These are phyloP conservation scores for Isaurus tuberculatus DNA, from an alignment of 92 coral and sea anemone species.

Conservation along the genomic window DNA sequence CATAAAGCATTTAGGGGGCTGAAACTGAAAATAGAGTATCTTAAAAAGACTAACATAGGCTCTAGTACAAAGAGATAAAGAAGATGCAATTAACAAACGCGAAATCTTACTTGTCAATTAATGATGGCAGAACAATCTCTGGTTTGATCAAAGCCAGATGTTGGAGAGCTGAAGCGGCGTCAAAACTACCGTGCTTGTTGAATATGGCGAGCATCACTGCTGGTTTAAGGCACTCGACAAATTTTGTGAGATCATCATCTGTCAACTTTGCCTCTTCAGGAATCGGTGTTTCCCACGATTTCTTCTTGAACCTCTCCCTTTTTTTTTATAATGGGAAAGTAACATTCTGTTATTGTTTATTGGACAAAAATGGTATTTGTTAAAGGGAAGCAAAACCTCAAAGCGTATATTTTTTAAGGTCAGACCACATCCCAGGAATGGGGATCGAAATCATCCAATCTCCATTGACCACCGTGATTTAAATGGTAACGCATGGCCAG, in stretches of 20 bases:
- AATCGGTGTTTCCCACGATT: slow-evolving; percentile 81
- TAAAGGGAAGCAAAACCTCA: too few species aligned
- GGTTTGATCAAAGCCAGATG: slow-evolving; percentile 94
- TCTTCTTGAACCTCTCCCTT: slow-evolving; percentile 85
- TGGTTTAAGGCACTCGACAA: slow-evolving; percentile 98
- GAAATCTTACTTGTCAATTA: slow-evolving; percentile 89
- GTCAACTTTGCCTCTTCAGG: slow-evolving; percentile 81
- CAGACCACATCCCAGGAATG: too few species aligned
- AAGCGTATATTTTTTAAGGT: too few species aligned
- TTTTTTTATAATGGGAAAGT: slow-evolving; percentile 10
- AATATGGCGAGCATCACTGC: slow-evolving; percentile 97
- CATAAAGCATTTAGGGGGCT: too few species aligned
- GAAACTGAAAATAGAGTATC: too few species aligned
- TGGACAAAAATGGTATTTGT: background rate
- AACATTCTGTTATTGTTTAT: background rate
- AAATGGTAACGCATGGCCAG: too few species aligned
- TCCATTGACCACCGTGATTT: too few species aligned
- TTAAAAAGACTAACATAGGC: background rate
- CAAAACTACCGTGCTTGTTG: slow-evolving; percentile 94
- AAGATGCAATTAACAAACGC: background rate
- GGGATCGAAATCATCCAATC: too few species aligned
- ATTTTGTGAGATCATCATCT: slow-evolving; percentile 78
- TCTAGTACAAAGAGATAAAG: background rate
- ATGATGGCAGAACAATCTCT: slow-evolving; percentile 88
- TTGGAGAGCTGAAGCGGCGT: slow-evolving; percentile 96